These are phyloP conservation scores for Dyspetes luteomarginatus DNA, from an alignment of 2,888 invertebrate genomes.

Conservation along the genomic window DNA sequence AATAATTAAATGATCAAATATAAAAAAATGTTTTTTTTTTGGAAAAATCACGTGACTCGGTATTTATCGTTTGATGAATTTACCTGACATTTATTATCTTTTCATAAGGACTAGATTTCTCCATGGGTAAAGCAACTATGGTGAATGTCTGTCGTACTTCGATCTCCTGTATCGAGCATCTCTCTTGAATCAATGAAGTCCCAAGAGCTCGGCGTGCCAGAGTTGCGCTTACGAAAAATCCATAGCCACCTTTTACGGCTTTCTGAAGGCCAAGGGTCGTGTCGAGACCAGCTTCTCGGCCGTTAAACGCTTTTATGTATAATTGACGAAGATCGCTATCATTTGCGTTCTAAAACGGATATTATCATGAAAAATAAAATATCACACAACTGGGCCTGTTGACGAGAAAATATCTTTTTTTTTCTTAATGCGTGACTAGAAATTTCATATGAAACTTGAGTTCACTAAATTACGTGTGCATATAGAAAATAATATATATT, in stretches of 20 bases:
- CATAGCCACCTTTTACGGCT: conserved; percentile 85
- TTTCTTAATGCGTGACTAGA: no score
- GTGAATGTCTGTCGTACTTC: conserved; percentile 85
- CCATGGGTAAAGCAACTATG: conserved; percentile 86
- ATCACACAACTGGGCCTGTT: no score
- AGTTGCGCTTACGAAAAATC: conserved; percentile 87
- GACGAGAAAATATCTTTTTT: no score
- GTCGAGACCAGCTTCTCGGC: conserved; percentile 76
- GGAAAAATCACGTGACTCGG: no score
- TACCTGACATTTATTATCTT: conserved; percentile 86
- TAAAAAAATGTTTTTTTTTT: no score
- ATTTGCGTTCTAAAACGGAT: conserved; percentile 84
- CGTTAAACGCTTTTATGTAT: conserved; percentile 83
- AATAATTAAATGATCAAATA: no score
- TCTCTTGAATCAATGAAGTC: conserved; percentile 81
- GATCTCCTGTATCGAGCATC: conserved; percentile 86
- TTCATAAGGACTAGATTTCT: conserved; percentile 85
- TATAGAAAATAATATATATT: no score
- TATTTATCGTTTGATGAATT: background rate
- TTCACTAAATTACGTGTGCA: no score
- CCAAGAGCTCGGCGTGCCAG: conserved; percentile 85
- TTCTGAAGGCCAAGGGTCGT: conserved; percentile 84
- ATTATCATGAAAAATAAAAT: background rate
- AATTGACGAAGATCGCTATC: conserved; percentile 85
- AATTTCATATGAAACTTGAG: no score